Percentiles rank a stretch among this genome's conserved stretches.
These are phyloP conservation scores for Steatornis caripensis DNA, from an alignment of 2,113 vertebrate genomes.

Conservation along the genomic window DNA sequence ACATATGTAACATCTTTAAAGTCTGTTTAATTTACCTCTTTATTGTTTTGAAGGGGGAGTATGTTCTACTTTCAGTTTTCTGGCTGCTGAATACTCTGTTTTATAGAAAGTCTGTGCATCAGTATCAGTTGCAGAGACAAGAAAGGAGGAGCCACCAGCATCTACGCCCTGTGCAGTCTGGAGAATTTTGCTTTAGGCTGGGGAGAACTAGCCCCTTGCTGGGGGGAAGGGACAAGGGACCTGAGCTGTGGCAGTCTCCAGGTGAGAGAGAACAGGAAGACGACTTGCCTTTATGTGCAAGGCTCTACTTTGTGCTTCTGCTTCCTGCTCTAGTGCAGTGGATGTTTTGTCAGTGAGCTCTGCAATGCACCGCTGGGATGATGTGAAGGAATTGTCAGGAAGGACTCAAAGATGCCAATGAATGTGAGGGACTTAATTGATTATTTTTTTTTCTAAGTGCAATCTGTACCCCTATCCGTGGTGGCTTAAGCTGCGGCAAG, in stretches of 20 bases:
- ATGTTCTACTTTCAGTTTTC: neutral
- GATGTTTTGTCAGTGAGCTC: neutral
- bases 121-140: neutral
- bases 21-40: neutral
- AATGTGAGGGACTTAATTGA: neutral
- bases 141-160: neutral
- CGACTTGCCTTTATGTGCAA: neutral
- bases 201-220: neutral
- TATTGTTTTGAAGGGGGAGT: neutral
- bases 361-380: neutral
- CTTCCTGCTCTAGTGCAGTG: accelerated
- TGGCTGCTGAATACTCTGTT: neutral
- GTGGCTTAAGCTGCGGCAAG: neutral
- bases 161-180: neutral
- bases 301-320: neutral
- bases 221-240: neutral
- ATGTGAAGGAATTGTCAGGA: neutral
- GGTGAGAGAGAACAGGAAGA: neutral
- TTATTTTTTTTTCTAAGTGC: neutral
- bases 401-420: accelerated
- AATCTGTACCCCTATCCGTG: neutral
- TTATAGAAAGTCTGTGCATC: neutral
- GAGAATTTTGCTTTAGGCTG: neutral
- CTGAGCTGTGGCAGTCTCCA: neutral
- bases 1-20: neutral